Conservation (phyloP, 1,140 invertebrate genomes). For the Cyrtorhinus lividipennis region DNA sequence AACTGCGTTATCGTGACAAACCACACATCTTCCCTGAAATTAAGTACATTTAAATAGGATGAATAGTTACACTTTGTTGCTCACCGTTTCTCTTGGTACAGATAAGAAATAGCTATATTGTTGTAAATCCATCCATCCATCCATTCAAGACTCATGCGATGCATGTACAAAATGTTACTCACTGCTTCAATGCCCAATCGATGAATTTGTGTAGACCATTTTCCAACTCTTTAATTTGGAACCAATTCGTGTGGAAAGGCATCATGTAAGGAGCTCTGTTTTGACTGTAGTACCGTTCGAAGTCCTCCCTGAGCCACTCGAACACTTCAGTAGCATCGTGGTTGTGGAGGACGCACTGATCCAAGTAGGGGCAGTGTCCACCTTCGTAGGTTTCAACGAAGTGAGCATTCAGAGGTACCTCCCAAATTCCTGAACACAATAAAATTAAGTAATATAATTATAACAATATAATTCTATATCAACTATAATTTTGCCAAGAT, state of each 20-base stretch:
- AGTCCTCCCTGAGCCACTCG: constrained; percentile 84
- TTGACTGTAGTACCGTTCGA: constrained; percentile 67
- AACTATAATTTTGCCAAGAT: too few relatives aligned
- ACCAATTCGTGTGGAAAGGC: constrained; percentile 90
- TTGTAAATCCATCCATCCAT: too few relatives aligned
- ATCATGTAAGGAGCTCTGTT: constrained; percentile 86
- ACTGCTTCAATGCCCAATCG: constrained; percentile 60
- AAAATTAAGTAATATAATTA: too few relatives aligned
- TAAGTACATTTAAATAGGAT: too few relatives aligned
- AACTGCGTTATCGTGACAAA: constrained; percentile 83
- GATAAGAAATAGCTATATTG: too few relatives aligned
- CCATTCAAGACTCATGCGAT: too few relatives aligned
- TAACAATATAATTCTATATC: too few relatives aligned
- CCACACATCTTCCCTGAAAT: constrained; percentile 66
- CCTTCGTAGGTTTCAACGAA: constrained; percentile 78
- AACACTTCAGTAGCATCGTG: constrained; percentile 73
- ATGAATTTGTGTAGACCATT: constrained; percentile 73
- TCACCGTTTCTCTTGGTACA: too few relatives aligned
- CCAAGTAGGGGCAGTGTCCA: constrained; percentile 81
- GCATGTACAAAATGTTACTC: too few relatives aligned
- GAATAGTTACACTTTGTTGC: too few relatives aligned
- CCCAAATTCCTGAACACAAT: constrained; percentile 86
- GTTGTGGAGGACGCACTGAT: constrained; percentile 85
- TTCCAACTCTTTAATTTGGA: constrained; percentile 75
- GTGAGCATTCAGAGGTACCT: constrained; percentile 83